Base-by-base conservation (phyloP, 1,140 invertebrate genomes). In the Drosophila neocordata region DNA sequence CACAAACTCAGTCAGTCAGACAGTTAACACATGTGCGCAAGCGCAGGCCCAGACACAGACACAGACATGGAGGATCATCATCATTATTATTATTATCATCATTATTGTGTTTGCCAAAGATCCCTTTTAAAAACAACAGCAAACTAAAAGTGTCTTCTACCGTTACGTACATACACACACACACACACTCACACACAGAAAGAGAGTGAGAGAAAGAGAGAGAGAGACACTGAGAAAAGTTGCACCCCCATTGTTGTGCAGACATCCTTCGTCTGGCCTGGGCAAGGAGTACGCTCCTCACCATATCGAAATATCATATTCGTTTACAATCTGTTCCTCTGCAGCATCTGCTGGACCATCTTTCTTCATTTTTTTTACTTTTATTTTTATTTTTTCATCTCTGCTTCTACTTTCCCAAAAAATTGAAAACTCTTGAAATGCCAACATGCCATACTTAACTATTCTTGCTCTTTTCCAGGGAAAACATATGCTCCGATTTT, bases 241-340 rank as follows among this genome's bases (percentile, higher is more conserved):
- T 87, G 81, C 81, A 85, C 81, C 81, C 81, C 74, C 82, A 85
- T 87, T 77, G 70, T 68, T 77, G 61, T 48, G 69, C 61, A 52
- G 53, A 76, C 53, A 18, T 73, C 62, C 27, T 37, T 62, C 37
- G 69, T 76, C 59, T 74, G 79, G 61, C 35, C 59, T 44, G 41
- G 15, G 41, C 41, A 63, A 75, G 79, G 81, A 79, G 80, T 85
- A 77, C 65, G 82, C 82, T 87, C 70, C 82, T 87, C 70, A 85
- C 70, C 82, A 87, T 88, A 82, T 83, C 78, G 71, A 87, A 85
- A 87, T 79, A 85, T 85, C 82, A 85, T 85, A 85, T 85, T 85
- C 81, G 81, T 85, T 85, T 87, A 78, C 81, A 85, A 85, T 85
- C 82, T 85, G 81, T 85, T 85, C 82, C 63, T 75, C 48, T 38